phyloP scores from a whole-genome alignment of 2,113 vertebrate genomes.

The Todiramphus saurophagus region DNA sequence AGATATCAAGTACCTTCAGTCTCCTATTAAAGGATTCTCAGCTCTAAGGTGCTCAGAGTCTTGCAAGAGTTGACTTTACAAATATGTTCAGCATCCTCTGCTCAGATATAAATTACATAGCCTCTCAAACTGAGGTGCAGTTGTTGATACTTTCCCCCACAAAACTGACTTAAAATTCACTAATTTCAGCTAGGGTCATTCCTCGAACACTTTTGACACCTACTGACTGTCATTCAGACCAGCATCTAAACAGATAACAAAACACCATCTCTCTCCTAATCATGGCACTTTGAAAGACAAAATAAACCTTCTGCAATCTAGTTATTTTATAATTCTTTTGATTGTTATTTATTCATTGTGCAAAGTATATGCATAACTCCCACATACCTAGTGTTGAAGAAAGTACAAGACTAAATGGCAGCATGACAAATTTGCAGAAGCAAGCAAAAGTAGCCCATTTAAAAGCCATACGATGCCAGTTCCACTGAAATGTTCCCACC shows the following conservation, averaged over 20 bases:
- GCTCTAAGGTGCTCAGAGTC: neutral
- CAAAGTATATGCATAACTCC: neutral
- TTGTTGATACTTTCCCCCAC: neutral
- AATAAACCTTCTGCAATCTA: neutral
- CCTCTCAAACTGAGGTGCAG: neutral
- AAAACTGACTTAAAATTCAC: slow-evolving; percentile 5
- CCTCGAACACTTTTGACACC: neutral
- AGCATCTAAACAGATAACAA: slow-evolving; percentile 19
- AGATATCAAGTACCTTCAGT: neutral
- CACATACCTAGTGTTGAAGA: neutral
- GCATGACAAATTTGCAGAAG: neutral
- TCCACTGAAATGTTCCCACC: neutral
- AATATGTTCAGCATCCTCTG: neutral
- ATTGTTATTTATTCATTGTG: neutral
- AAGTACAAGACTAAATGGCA: neutral
- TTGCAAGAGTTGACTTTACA: neutral
- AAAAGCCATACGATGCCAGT: neutral
- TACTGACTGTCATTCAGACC: slow-evolving; percentile 11
- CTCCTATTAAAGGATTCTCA: neutral
- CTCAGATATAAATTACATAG: neutral
- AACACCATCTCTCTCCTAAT: neutral
- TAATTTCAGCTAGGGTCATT: neutral
- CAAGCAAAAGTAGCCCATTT: neutral
- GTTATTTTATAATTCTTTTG: slow-evolving; percentile 23
- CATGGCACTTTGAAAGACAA: neutral